Conservation (phyloP, 2,888 invertebrate species). For the Zhuqinia jingwanae region DNA sequence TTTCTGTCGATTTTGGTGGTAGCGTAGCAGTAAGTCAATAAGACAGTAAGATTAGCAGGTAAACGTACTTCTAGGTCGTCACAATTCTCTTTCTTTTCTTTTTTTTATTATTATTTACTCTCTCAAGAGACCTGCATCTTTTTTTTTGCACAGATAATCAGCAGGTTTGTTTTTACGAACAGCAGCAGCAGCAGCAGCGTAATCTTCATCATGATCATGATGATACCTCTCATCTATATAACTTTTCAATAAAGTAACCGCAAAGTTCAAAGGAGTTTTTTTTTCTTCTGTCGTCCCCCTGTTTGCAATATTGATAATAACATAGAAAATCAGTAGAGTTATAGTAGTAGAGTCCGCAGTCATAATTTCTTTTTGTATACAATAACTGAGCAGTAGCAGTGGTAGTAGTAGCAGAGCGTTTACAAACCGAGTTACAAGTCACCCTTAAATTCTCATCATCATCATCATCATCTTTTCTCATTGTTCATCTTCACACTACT, state of each 20-base stretch:
- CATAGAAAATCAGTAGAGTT: not conserved
- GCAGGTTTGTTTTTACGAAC: constrained; percentile 50
- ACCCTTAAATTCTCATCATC: constrained; percentile 26
- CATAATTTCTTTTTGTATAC: too few species aligned
- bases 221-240: constrained; percentile 2
- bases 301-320: not conserved
- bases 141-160: constrained; percentile 52
- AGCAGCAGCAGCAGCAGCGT: too few species aligned
- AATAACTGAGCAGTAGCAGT: not conserved
- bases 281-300: constrained; percentile 34
- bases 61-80: constrained; percentile 72
- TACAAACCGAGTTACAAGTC: constrained; percentile 22
- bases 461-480: constrained; percentile 27
- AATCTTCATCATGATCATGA: not conserved
- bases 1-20: too few species aligned
- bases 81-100: constrained; percentile 34
- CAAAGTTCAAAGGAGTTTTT: constrained; percentile 67
- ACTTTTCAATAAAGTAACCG: not conserved
- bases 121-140: constrained; percentile 25
- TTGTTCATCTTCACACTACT: constrained; percentile 37
- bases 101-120: too few species aligned
- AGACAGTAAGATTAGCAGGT: constrained; percentile 64
- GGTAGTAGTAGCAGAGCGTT: not conserved
- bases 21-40: constrained; percentile 69
- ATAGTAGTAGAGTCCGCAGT: too few species aligned